Percentiles rank a stretch among this genome's conserved stretches.
phyloP scores from a whole-genome alignment of 2,888 invertebrate species.

The Orchestes rusci region DNA sequence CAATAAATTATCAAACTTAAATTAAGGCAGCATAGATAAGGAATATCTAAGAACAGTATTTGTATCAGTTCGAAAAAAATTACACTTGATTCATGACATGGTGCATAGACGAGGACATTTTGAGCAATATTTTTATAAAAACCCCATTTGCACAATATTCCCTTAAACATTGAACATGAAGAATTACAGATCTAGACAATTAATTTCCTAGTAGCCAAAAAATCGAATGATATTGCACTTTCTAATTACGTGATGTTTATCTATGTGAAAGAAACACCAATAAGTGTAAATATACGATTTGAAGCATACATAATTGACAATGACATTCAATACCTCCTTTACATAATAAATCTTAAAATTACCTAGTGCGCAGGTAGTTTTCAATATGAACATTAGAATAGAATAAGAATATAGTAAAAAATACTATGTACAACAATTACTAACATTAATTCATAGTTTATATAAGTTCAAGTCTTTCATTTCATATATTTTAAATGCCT shows the following conservation, averaged over 20 bases:
- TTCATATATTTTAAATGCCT: neutral
- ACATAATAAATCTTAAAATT: conserved; percentile 1
- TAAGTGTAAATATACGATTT: too few relatives aligned
- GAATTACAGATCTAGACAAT: too few relatives aligned
- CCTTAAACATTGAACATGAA: neutral
- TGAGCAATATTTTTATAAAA: neutral
- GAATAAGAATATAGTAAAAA: neutral
- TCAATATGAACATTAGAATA: neutral
- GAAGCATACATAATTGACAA: neutral
- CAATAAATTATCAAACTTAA: conserved; percentile 38
- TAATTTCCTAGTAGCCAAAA: too few relatives aligned
- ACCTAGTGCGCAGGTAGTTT: neutral
- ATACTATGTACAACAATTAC: neutral
- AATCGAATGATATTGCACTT: too few relatives aligned
- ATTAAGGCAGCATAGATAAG: conserved; percentile 32
- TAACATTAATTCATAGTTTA: neutral
- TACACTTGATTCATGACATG: neutral
- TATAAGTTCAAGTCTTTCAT: neutral
- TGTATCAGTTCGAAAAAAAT: too few relatives aligned
- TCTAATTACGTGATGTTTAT: too few relatives aligned
- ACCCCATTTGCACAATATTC: neutral
- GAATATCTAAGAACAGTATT: too few relatives aligned
- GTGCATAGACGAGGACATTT: neutral
- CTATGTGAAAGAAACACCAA: too few relatives aligned
- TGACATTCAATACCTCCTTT: neutral